Conservation (phyloP, 2,113 vertebrate species). For the Scatophagus argus region DNA sequence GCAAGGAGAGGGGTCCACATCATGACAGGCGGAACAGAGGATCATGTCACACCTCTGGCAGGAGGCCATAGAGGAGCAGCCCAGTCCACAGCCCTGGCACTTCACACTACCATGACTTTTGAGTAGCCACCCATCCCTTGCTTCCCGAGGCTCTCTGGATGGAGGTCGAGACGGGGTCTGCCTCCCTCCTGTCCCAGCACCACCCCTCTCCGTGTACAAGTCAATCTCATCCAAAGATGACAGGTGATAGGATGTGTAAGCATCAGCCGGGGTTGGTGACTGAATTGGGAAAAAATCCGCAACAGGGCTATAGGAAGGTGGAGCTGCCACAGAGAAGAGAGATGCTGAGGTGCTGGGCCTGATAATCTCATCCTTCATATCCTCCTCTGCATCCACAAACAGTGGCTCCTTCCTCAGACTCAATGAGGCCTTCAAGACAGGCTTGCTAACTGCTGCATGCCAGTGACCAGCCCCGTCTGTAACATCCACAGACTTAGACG, state of each 20-base stretch:
- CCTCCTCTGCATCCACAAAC: conserved; percentile 88
- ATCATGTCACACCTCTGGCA: conserved; percentile 94
- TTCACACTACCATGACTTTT: conserved; percentile 90
- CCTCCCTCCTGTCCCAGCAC: conserved; percentile 69
- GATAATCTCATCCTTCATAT: conserved; percentile 93
- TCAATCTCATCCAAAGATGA: conserved; percentile 94
- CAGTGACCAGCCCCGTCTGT: conserved; percentile 94
- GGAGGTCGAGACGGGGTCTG: conserved; percentile 82
- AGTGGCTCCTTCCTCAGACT: conserved; percentile 93
- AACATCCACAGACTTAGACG: conserved; percentile 93
- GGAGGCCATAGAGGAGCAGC: conserved; percentile 86
- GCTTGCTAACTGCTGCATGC: conserved; percentile 89
- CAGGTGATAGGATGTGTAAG: conserved; percentile 89
- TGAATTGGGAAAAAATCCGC: conserved; percentile 89
- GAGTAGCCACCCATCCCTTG: conserved; percentile 84
- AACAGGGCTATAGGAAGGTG: conserved; percentile 87
- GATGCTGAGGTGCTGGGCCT: conserved; percentile 89
- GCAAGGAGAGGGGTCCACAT: conserved; percentile 83
- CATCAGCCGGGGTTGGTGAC: conserved; percentile 82
- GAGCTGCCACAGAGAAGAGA: conserved; percentile 88
- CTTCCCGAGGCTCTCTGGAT: conserved; percentile 84
- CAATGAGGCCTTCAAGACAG: conserved; percentile 89
- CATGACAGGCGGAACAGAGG: conserved; percentile 84
- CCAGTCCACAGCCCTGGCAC: conserved; percentile 93
- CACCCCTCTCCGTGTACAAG: conserved; percentile 93